phyloP scores from a whole-genome alignment of 1,140 invertebrate species.

The Euwallacea fornicatus region DNA sequence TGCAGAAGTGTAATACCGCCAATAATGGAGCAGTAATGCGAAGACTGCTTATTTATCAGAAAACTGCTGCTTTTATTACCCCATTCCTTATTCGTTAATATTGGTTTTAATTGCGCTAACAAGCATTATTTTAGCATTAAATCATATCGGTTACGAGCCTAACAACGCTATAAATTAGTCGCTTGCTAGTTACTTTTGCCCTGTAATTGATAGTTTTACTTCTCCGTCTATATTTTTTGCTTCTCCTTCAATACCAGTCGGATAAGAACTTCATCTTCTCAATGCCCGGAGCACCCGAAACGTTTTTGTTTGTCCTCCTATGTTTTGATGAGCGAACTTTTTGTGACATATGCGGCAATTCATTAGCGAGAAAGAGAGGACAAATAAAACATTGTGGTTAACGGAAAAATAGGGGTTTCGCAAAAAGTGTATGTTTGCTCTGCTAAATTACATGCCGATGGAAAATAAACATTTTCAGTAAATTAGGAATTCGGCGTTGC shows the following conservation, averaged over 20 bases:
- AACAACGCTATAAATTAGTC: slow-evolving; percentile 29
- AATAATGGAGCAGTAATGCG: background rate
- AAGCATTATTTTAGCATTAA: slow-evolving; percentile 36
- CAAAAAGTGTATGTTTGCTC: slow-evolving; percentile 18
- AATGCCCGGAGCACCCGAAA: no score
- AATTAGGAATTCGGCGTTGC: slow-evolving; percentile 9
- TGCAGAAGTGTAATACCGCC: background rate
- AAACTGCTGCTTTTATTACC: slow-evolving; percentile 24
- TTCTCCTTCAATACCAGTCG: no score
- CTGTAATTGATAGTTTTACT: slow-evolving; percentile 29
- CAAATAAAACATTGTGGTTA: slow-evolving; percentile 12
- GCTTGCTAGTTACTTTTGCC: slow-evolving; percentile 6
- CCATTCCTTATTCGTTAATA: slow-evolving; percentile 35
- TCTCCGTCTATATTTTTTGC: background rate
- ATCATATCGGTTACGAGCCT: slow-evolving; percentile 29
- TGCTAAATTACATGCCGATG: slow-evolving; percentile 13
- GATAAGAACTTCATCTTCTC: no score
- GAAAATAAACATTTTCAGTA: slow-evolving; percentile 20
- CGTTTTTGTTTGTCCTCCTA: no score
- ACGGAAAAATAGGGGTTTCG: slow-evolving; percentile 15
- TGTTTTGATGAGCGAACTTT: background rate
- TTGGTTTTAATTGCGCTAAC: slow-evolving; percentile 37
- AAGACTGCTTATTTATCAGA: slow-evolving; percentile 23
- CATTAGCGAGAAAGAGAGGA: slow-evolving; percentile 4
- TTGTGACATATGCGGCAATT: background rate